Base-by-base conservation (phyloP, 2,797 vertebrate genomes). In the Pygocentrus nattereri region DNA sequence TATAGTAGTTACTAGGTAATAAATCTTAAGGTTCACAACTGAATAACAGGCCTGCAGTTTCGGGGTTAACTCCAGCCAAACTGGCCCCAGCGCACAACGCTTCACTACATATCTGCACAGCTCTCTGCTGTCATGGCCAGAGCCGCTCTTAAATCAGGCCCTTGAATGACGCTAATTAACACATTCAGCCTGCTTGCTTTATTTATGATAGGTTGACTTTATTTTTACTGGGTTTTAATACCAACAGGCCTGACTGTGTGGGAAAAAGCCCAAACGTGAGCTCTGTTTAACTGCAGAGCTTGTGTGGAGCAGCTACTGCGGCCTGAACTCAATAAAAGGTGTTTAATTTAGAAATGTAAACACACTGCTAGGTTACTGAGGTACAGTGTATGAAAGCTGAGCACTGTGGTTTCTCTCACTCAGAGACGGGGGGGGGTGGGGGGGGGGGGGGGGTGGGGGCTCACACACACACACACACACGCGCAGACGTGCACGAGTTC, bases 331-430 rank as follows among this genome's bases (percentile, higher is more conserved):
- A 92, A 92, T 93, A 93, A 93, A 94, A 91, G 87, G 88, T 85
- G 91, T 93, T 94, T 92, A 90, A 94, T 91, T 92, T 91, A 93
- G 90, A 90, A 89, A 85, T 90, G 89, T 93, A 93, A 94, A 94
- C 92, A 93, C 85, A 88, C 90, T 89, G 82, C 83, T 71, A 76
- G 81, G 83, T 8, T 82, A 88, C 89, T 79, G 78, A 90, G 83
- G 77, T 54, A 80, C 72, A 69, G 68, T 27, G 61, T 71, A 47
- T 76, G 79, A 86, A 86, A 86, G 70, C 41, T 15, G 67, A 80
- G 79, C 85, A 74, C 71, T 85, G 74, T 80, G 78, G 78, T 74
- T 73, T 77, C 77, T 56, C 67, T 67, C 30, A 16, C 80, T 58
- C 56, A 59, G 54, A 59, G 11, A 23, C 21, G 23, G 21, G 44